Conservation (phyloP, 23 tunicate genomes). For the Phallusia fumigata region DNA sequence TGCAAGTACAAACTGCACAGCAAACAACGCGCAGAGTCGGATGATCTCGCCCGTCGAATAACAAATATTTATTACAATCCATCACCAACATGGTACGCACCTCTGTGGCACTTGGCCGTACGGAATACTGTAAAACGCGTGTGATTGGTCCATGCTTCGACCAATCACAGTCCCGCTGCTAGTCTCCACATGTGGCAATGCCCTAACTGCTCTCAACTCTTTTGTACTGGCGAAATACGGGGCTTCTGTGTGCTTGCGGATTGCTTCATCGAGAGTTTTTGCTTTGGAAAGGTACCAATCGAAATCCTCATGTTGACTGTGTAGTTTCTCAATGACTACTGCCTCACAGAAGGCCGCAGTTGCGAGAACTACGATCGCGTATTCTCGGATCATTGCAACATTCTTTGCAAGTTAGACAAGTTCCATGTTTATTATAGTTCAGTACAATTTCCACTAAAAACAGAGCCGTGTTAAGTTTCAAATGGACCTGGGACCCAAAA, state of each 20-base stretch:
- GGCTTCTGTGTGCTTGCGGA: neutral
- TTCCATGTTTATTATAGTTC: no score
- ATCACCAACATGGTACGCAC: neutral
- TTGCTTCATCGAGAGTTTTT: neutral
- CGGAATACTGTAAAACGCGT: neutral
- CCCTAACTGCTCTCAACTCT: neutral
- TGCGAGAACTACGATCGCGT: neutral
- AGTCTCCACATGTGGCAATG: neutral
- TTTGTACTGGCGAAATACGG: neutral
- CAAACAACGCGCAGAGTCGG: no score
- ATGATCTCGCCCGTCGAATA: no score
- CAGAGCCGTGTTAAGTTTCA: no score
- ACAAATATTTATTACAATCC: no score
- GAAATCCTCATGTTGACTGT: neutral
- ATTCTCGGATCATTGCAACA: no score
- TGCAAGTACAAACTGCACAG: no score
- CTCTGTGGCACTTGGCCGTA: neutral
- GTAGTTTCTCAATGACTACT: neutral
- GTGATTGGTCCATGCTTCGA: neutral
- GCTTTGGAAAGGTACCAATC: neutral
- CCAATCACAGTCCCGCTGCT: constrained; percentile 13
- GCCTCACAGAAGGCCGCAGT: neutral
- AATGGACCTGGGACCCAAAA: no score
- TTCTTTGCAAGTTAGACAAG: no score
- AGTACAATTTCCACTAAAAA: no score